Percentiles rank a stretch among this genome's conserved stretches.
Conservation (phyloP, 2,797 vertebrate genomes). For the Petrocephalus sullivani region DNA sequence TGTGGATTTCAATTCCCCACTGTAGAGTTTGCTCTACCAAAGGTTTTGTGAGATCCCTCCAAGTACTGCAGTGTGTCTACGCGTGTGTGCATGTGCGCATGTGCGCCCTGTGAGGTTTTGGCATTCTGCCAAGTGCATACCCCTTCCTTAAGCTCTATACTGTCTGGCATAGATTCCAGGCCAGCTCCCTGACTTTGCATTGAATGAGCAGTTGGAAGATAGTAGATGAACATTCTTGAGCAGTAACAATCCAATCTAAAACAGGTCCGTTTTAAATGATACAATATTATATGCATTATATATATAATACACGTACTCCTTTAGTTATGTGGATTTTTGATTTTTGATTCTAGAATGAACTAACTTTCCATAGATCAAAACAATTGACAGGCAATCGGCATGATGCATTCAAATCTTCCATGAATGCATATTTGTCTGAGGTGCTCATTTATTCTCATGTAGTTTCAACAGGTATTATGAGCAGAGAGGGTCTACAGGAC, state of each 20-base stretch:
- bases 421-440: neutral
- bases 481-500: neutral
- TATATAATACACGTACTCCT: neutral
- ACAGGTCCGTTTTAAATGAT: neutral
- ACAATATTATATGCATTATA: neutral
- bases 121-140: neutral
- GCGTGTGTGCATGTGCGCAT: too few relatives aligned
- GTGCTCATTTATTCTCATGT: neutral
- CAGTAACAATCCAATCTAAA: neutral
- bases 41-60: neutral
- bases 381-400: neutral
- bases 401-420: neutral
- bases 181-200: neutral
- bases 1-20: neutral
- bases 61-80: neutral
- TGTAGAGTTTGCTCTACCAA: neutral
- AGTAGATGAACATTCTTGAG: neutral
- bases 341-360: neutral
- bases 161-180: neutral
- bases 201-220: neutral
- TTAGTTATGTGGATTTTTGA: neutral
- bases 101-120: neutral
- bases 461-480: neutral
- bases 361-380: neutral
- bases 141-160: neutral